A percentile compares a stretch with the other conserved stretches of the same genome.
Evolutionary conservation across 1,140 invertebrate genomes (phyloP).

Genomic region (Delia radicum): DNA sequence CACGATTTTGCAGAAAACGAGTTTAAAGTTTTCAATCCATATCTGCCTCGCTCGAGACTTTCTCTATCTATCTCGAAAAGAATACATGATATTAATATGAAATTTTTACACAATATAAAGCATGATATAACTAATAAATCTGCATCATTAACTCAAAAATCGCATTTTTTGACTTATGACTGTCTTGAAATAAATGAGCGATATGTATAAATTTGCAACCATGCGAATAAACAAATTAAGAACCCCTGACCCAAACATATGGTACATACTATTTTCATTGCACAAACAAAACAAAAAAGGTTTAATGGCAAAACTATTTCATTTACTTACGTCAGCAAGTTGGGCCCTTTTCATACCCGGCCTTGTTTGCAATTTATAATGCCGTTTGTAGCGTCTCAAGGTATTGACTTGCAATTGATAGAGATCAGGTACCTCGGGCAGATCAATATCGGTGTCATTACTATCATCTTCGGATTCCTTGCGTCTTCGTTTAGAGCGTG

Average conservation of each 20-base stretch:
- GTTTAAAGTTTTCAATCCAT: too few relatives aligned
- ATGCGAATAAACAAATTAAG: neutral
- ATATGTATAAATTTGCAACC: neutral
- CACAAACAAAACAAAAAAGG: neutral
- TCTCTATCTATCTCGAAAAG: too few relatives aligned
- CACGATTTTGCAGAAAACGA: too few relatives aligned
- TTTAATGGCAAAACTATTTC: neutral
- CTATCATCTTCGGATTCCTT: constrained; percentile 93
- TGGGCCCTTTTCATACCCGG: constrained; percentile 93
- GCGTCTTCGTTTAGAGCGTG: constrained; percentile 80
- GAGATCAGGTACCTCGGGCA: constrained; percentile 85
- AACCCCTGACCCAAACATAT: neutral
- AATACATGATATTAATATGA: too few relatives aligned
- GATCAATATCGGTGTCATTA: constrained; percentile 82
- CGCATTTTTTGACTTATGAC: too few relatives aligned
- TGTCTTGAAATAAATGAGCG: too few relatives aligned
- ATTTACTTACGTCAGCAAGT: constrained; percentile 85
- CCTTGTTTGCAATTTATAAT: constrained; percentile 87
- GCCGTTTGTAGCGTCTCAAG: constrained; percentile 85
- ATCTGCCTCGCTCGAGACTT: too few relatives aligned
- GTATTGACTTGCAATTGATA: constrained; percentile 92
- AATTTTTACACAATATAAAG: too few relatives aligned
- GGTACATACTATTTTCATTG: neutral
- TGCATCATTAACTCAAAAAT: too few relatives aligned
- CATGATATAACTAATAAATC: too few relatives aligned